Conservation (phyloP, 2,113 vertebrate species). For the Picathartes gymnocephalus region DNA sequence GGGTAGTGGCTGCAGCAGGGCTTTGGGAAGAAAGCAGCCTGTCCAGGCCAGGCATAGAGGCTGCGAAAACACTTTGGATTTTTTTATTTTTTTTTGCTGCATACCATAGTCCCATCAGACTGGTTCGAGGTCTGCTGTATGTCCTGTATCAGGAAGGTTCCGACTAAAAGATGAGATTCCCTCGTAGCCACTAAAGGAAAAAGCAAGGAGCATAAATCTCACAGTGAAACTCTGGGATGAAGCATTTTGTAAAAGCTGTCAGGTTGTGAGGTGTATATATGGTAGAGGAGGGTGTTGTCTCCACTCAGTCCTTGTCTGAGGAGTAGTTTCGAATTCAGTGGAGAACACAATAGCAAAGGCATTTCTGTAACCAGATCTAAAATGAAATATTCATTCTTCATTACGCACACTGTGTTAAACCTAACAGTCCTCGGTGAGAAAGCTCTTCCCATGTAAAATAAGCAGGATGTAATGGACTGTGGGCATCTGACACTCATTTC, state of each 20-base stretch:
- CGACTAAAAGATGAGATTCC: not conserved
- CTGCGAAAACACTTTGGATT: not conserved
- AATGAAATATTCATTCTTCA: not conserved
- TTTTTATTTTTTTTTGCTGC: no score
- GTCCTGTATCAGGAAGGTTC: not conserved
- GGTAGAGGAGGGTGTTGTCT: not conserved
- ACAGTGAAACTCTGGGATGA: not conserved
- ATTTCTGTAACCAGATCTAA: not conserved
- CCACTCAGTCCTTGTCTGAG: not conserved
- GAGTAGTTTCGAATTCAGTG: not conserved
- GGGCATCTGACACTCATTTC: not conserved
- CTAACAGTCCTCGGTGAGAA: not conserved
- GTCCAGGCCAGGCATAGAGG: rapidly evolving
- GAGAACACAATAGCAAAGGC: not conserved
- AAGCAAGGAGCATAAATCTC: not conserved
- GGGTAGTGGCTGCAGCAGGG: rapidly evolving
- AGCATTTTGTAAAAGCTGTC: not conserved
- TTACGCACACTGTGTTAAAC: not conserved
- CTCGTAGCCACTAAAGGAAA: not conserved
- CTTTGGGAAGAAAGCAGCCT: no score
- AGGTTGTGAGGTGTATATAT: not conserved
- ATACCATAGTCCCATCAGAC: rapidly evolving
- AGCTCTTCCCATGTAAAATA: not conserved
- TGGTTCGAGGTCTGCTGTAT: not conserved
- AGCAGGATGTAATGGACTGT: not conserved